A percentile compares a stretch with the other conserved stretches of the same genome.
These are phyloP conservation scores for Lemur catta DNA, from an alignment of 2,797 vertebrate genomes.

Conservation along the genomic window DNA sequence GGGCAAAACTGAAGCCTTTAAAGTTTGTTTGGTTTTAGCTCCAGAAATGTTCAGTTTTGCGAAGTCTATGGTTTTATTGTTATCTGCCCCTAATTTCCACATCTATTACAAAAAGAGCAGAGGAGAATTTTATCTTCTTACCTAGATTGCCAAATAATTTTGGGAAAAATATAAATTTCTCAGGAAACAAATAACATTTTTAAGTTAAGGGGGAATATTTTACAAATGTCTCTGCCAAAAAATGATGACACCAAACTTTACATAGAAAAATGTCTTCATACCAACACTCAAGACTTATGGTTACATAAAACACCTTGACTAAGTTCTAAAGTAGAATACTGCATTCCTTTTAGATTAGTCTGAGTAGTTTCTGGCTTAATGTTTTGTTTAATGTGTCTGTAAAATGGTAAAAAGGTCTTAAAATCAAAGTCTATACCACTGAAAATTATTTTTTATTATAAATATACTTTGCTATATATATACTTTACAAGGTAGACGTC, in stretches of 20 bases:
- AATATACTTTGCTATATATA: not conserved
- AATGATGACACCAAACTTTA: not conserved
- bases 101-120: not conserved
- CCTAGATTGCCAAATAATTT: not conserved
- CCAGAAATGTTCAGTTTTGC: not conserved
- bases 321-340: not conserved
- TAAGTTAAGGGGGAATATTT: not conserved
- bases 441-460: not conserved
- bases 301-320: not conserved
- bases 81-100: not conserved
- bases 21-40: conserved; percentile 6
- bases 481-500: not conserved
- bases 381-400: not conserved
- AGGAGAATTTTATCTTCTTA: not conserved
- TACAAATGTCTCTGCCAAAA: not conserved
- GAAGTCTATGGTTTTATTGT: not conserved
- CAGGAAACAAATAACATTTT: not conserved
- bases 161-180: not conserved
- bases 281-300: not conserved
- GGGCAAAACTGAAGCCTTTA: not conserved
- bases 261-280: not conserved
- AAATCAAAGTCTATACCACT: not conserved
- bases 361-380: not conserved
- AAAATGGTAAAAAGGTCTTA: not conserved
- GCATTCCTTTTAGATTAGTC: not conserved